These are phyloP conservation scores for Platalea minor DNA, from an alignment of 2,797 vertebrate genomes.

Conservation along the genomic window DNA sequence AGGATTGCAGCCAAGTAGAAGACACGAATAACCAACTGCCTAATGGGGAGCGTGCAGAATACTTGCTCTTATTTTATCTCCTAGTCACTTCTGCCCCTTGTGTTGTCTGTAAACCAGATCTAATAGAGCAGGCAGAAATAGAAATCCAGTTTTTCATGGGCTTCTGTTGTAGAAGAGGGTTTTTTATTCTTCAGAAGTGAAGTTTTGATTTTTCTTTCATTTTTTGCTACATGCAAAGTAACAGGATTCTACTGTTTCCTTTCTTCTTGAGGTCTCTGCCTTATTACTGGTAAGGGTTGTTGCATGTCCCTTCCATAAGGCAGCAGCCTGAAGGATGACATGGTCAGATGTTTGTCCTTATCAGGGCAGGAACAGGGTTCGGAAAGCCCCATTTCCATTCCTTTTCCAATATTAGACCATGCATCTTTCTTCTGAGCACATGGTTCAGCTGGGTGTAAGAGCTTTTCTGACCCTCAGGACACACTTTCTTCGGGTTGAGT, in stretches of 20 bases:
- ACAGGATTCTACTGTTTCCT: not conserved
- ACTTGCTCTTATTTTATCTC: not conserved
- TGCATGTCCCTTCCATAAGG: rapidly evolving
- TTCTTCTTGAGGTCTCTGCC: not conserved
- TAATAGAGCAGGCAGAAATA: not conserved
- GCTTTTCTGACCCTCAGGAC: not conserved
- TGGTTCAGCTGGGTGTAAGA: not conserved
- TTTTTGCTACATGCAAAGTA: not conserved
- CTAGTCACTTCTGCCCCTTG: not conserved
- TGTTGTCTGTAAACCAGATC: not conserved
- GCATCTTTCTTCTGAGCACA: not conserved
- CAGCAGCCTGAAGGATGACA: not conserved
- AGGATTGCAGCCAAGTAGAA: not conserved
- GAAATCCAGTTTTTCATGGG: not conserved
- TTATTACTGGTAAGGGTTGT: not conserved
- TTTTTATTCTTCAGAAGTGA: not conserved
- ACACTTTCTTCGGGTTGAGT: not conserved
- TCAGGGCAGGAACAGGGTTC: not conserved
- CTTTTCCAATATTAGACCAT: not conserved
- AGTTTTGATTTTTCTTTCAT: not conserved
- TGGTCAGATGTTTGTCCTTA: not conserved
- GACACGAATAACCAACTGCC: not conserved
- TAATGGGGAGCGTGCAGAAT: not conserved
- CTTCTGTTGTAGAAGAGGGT: not conserved
- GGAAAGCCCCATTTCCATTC: not conserved